A percentile compares a stretch with the other conserved stretches of the same genome.
Evolutionary conservation across 1,140 invertebrate species (phyloP).

Genomic region (Mizuhopecten yessoensis): DNA sequence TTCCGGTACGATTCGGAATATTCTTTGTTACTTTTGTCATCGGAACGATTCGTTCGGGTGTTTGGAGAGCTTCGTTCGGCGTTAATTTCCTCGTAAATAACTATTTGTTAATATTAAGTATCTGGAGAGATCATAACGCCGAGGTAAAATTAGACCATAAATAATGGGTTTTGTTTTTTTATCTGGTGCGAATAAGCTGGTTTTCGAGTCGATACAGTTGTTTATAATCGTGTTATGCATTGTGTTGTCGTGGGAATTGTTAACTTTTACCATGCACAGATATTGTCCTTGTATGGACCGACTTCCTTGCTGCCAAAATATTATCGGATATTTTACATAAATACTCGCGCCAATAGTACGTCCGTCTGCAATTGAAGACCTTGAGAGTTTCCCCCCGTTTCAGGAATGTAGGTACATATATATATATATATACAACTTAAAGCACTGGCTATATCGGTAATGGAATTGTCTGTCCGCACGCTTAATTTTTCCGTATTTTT

Average conservation of each 20-base stretch:
- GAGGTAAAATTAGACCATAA: neutral
- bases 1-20: neutral
- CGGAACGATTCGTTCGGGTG: neutral
- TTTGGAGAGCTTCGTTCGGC: neutral
- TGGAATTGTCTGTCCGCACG: too few relatives aligned
- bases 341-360: too few relatives aligned
- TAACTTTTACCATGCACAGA: neutral
- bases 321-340: too few relatives aligned
- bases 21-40: neutral
- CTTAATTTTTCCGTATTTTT: too few relatives aligned
- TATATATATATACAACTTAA: too few relatives aligned
- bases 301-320: too few relatives aligned
- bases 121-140: neutral
- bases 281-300: too few relatives aligned
- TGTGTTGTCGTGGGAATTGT: neutral
- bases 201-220: neutral
- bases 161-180: neutral
- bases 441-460: too few relatives aligned
- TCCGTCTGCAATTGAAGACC: too few relatives aligned
- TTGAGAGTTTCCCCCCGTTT: too few relatives aligned
- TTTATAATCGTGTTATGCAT: too few relatives aligned
- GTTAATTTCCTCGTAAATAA: neutral
- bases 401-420: too few relatives aligned
- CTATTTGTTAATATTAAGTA: constrained; percentile 23
- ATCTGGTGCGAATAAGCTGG: neutral